Evolutionary conservation across 2,888 invertebrate genomes (phyloP).

Genomic region (Villa cingulata): DNA sequence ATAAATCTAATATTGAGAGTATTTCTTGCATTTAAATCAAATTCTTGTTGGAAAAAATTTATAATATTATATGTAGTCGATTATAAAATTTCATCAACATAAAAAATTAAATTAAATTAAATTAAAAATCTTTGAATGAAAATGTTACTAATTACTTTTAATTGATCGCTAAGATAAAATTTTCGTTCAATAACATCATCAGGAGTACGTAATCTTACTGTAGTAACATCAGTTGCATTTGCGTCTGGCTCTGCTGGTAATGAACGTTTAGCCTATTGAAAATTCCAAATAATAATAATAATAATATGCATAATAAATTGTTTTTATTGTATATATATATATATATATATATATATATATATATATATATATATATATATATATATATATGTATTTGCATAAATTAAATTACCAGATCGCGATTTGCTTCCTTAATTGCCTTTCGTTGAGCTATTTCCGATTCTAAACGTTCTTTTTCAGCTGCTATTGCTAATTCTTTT

Average conservation of each 20-base stretch:
- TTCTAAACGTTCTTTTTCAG: conserved; percentile 59
- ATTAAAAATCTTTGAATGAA: too few species aligned
- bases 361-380: too few species aligned
- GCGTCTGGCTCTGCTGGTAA: conserved; percentile 59
- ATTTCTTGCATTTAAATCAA: too few species aligned
- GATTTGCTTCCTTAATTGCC: conserved; percentile 57
- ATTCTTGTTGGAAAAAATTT: too few species aligned
- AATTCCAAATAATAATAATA: not conserved
- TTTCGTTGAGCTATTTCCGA: conserved; percentile 54
- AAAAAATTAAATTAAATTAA: too few species aligned
- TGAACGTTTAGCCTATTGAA: conserved; percentile 41
- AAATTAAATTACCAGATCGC: conserved; percentile 23
- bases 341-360: too few species aligned
- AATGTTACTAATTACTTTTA: conserved; percentile 39
- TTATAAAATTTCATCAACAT: too few species aligned
- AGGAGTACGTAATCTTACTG: conserved; percentile 71
- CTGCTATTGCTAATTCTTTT: conserved; percentile 51
- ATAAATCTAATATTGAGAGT: too few species aligned
- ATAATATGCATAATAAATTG: not conserved
- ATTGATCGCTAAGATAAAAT: conserved; percentile 41
- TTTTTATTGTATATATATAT: too few species aligned
- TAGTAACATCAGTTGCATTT: conserved; percentile 45
- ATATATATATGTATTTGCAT: not conserved
- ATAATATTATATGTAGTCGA: too few species aligned
- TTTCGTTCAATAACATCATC: conserved; percentile 65